Base-by-base conservation (phyloP, 2,113 vertebrate species). In the Chamaea fasciata region DNA sequence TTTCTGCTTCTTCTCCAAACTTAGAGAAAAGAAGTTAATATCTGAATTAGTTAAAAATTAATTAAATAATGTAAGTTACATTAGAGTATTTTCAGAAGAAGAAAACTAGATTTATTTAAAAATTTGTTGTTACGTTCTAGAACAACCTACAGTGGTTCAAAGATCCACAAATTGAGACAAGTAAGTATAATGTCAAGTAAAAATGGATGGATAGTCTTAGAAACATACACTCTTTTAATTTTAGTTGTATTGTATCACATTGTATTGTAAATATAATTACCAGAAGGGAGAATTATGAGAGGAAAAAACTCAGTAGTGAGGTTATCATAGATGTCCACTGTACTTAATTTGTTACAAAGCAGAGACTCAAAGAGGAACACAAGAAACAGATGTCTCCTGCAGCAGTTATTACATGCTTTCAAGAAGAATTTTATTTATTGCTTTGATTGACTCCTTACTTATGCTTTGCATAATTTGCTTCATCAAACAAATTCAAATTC, bases 1-100 rank as follows among this genome's bases (percentile, higher is more conserved):
- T 91, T 95, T 98, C 84, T 98, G 98, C 97, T 97, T 98, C 97
- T 99, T 99, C 62, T 98, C 97, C 87, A 98, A 95, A 97, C 99
- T 99, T 97, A 83, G 83, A 90, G 67, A 97, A 95, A 95, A 97
- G 7, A 96, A 82, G 53, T 92, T 77, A 97, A 87, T 59, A 93
- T 28, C 47, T 41, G 42, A 60, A 46, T 95, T 88, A 87, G 83
- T 83, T 94, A 83, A 41, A 33, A 86, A 94, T 49, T 83, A 77
- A 89, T 44, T 71, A 90, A 81, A 59, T 57, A 42, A 65, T 8
- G 39, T 39, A 92, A 82, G 4, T 41, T 90, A 63, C 30, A 74
- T 59, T 50, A 47, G 18, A 41, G 7, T 27, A 42, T 63, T 57
- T 87, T 65, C 59, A 85, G 42, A 37, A 67, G 27, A 69, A 27